Percentiles rank a stretch among this genome's conserved stretches.
Evolutionary conservation across 64 coral and sea anemone species (phyloP).

Genomic region (Stichodactyla mertensii): DNA sequence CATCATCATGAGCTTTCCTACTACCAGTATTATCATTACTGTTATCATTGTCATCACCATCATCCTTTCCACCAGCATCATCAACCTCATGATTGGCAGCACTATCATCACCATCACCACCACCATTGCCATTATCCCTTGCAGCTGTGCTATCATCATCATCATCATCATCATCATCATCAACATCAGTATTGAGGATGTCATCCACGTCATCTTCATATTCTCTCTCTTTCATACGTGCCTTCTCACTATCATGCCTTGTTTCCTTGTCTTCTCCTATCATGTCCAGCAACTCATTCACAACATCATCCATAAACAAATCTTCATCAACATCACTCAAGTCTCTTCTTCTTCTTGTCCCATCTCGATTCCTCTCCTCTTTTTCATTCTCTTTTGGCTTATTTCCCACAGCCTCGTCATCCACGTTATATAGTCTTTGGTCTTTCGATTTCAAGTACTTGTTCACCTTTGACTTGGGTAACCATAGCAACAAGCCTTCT

Average conservation of each 20-base stretch:
- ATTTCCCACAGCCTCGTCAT: neutral
- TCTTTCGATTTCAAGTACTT: constrained; percentile 1
- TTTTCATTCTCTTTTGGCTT: neutral
- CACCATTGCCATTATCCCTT: neutral
- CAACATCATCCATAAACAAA: neutral
- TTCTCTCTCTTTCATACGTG: neutral
- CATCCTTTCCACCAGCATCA: neutral
- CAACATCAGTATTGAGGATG: neutral
- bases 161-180: neutral
- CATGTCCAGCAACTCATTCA: neutral
- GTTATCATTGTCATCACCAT: neutral
- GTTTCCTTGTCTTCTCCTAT: neutral
- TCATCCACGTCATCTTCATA: neutral
- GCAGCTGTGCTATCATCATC: neutral
- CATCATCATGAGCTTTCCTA: neutral
- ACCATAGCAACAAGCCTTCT: constrained; percentile 46
- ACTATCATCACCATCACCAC: neutral
- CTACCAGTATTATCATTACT: neutral
- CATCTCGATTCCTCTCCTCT: neutral
- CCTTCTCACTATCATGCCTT: neutral
- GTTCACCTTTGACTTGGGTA: constrained; percentile 30
- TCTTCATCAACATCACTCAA: constrained; percentile 7
- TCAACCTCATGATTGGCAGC: neutral
- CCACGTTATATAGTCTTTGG: neutral
- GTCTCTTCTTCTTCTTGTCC: neutral